Conservation (phyloP, 2,797 vertebrate genomes). For the Leptodactylus fallax region DNA sequence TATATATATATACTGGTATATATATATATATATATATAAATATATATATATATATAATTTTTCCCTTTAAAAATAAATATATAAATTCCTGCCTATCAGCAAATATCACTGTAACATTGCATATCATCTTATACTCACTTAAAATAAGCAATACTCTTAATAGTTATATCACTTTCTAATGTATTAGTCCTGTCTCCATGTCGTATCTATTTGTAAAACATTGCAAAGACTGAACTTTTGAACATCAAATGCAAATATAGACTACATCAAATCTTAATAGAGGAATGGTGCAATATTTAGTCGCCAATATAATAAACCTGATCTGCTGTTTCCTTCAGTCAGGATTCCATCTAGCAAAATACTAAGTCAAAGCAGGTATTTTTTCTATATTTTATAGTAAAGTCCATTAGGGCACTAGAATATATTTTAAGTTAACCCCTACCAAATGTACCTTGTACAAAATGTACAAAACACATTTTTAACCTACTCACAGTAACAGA, state of each 20-base stretch:
- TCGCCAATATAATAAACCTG: not conserved
- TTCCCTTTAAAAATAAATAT: too few species aligned
- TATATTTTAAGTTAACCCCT: not conserved
- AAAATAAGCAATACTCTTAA: not conserved
- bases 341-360: not conserved
- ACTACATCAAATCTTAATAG: not conserved
- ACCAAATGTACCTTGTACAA: too few species aligned
- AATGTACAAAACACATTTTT: too few species aligned
- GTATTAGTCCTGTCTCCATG: too few species aligned
- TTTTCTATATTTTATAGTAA: not conserved
- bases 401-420: not conserved
- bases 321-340: not conserved
- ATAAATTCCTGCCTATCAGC: too few species aligned
- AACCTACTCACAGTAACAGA: too few species aligned
- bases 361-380: not conserved
- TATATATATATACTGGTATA: too few species aligned
- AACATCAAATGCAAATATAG: not conserved
- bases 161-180: not conserved
- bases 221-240: not conserved
- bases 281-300: not conserved
- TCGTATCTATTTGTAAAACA: not conserved
- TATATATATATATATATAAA: too few species aligned
- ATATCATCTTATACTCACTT: not conserved
- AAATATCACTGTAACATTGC: not conserved
- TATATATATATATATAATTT: too few species aligned